These are phyloP conservation scores for Syrista parreyssii DNA, from an alignment of 2,888 invertebrate species.

Conservation along the genomic window DNA sequence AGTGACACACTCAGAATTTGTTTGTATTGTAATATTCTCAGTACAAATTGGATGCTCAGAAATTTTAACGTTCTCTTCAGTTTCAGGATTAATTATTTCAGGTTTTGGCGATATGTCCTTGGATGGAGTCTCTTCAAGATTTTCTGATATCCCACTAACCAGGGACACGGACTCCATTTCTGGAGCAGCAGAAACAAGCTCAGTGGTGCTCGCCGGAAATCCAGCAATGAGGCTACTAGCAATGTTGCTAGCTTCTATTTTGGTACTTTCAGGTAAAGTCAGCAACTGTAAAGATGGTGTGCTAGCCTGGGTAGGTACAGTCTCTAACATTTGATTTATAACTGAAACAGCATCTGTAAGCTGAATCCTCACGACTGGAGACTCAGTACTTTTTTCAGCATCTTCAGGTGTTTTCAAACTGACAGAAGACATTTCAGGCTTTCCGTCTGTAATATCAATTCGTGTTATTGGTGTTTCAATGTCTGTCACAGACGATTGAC, in stretches of 20 bases:
- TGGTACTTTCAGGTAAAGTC: slow-evolving; percentile 31
- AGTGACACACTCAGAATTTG: neutral
- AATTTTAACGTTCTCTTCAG: neutral
- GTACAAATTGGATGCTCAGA: neutral
- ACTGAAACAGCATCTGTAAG: slow-evolving; percentile 42
- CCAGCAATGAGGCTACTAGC: slow-evolving; percentile 56
- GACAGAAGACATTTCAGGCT: slow-evolving; percentile 10
- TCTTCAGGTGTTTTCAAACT: slow-evolving; percentile 20
- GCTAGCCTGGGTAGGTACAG: slow-evolving; percentile 28
- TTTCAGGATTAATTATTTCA: neutral
- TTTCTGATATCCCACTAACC: neutral
- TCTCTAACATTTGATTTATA: slow-evolving; percentile 46
- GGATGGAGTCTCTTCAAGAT: neutral
- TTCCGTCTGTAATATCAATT: slow-evolving; percentile 38
- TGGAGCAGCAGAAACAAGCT: neutral
- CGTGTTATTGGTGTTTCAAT: slow-evolving; percentile 43
- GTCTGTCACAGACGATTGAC: slow-evolving; percentile 16
- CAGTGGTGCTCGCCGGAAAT: slow-evolving; percentile 33
- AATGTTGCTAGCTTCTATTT: slow-evolving; percentile 29
- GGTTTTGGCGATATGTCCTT: neutral
- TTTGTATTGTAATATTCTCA: neutral
- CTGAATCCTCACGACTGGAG: slow-evolving; percentile 47
- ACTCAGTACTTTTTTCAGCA: slow-evolving; percentile 30
- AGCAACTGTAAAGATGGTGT: slow-evolving; percentile 28
- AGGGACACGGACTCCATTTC: neutral